Evolutionary conservation across 2,797 vertebrate genomes (phyloP), one percentile per base, ranked within the genome.

Genomic region (Rallus crepitans): DNA sequence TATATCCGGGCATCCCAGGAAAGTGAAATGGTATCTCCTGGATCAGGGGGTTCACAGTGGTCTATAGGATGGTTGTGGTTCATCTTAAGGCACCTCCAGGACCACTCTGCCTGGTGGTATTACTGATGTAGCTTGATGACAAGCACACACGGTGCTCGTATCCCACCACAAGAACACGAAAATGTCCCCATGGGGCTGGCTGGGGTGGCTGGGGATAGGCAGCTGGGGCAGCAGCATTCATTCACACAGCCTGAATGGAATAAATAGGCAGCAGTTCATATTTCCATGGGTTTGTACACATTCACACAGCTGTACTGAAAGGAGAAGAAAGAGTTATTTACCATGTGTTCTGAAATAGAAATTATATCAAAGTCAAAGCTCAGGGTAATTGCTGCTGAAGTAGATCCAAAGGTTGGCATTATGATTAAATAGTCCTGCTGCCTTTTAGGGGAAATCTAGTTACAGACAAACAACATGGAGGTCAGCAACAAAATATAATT

Each of bases 401-500:
- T 96, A 72, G 80, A 97, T 83, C 76, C 87, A 91, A 96, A 95
- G 91, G 71, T 94, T 96, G 96, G 82, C 81, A 97, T 93, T 93
- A 96, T 97, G 94, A 98, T 96, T 96, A 97, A 97, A 95, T 77
- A 92, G 93, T 7, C 7, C 71, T 96, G 90, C 92, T 90, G 75
- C 92, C 89, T 97, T 94, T 95, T 90, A 93, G 80, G 66, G 88
- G 56, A 96, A 97, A 97, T 94, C 78, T 95, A 95, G 91, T 97
- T 97, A 97, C 33, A 91, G 82, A 73, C 89, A 94, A 97, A 96
- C 87, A 90, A 89, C 89, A 95, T 93, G 72, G 89, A 97, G 87
- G 94, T 97, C 93, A 97, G 93, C 82, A 97, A 87, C 92, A 94
- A 96, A 94, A 90, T 76, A 55, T 96, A 97, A 97, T 93, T 96